Evolutionary conservation across 1,140 invertebrate genomes (phyloP).

Genomic region (Centruroides vittatus): DNA sequence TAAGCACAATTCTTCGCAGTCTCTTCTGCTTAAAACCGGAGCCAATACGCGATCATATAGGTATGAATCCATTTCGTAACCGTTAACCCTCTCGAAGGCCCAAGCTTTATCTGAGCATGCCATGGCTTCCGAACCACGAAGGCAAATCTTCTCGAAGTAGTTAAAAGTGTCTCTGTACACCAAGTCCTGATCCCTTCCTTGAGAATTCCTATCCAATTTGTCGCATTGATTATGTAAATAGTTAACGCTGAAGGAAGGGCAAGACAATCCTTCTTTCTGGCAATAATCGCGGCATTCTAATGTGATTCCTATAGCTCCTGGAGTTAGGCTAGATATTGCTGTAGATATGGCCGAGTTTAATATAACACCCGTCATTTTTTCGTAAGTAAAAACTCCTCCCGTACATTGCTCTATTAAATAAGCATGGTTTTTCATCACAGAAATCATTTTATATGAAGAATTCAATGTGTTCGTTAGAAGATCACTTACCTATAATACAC

Average conservation of each 20-base stretch:
- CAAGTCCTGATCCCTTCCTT: slow-evolving; percentile 32
- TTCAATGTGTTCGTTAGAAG: no score
- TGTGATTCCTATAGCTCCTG: slow-evolving; percentile 28
- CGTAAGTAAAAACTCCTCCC: slow-evolving; percentile 35
- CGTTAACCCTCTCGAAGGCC: slow-evolving; percentile 36
- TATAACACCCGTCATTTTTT: slow-evolving; percentile 35
- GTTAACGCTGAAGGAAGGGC: slow-evolving; percentile 34
- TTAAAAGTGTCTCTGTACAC: slow-evolving; percentile 29
- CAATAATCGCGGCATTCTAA: slow-evolving; percentile 28
- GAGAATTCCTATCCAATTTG: slow-evolving; percentile 35
- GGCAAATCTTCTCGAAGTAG: slow-evolving; percentile 38
- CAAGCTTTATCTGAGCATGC: slow-evolving; percentile 32
- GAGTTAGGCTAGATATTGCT: slow-evolving; percentile 25
- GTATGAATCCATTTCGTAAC: slow-evolving; percentile 29
- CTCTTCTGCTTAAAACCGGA: slow-evolving; percentile 30
- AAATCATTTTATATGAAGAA: no score
- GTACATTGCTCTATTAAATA: slow-evolving; percentile 29
- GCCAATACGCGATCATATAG: slow-evolving; percentile 26
- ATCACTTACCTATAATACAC: slow-evolving; percentile 28
- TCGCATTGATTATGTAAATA: slow-evolving; percentile 32
- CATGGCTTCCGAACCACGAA: slow-evolving; percentile 28
- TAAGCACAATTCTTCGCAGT: slow-evolving; percentile 35
- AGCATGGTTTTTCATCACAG: background rate
- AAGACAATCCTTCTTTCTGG: slow-evolving; percentile 30
- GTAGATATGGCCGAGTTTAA: slow-evolving; percentile 31